A percentile compares a stretch with the other conserved stretches of the same genome.
Conservation (phyloP, 2,797 vertebrate genomes). For the Sparidentex hasta region DNA sequence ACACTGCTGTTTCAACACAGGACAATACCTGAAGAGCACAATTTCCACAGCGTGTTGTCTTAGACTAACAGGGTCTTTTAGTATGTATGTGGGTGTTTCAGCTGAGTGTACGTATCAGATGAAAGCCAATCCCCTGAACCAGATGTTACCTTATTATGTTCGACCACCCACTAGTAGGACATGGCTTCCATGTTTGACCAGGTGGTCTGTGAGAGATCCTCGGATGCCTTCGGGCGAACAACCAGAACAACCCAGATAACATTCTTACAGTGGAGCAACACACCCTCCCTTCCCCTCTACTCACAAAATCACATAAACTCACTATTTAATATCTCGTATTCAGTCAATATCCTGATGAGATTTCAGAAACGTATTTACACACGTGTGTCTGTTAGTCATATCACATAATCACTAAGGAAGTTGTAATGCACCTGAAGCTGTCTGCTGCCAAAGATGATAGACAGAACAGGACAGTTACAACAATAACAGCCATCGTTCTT, state of each 20-base stretch:
- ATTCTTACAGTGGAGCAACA: constrained; percentile 11
- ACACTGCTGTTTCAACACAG: constrained; percentile 6
- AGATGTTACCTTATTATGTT: constrained; percentile 63
- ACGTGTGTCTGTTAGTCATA: neutral
- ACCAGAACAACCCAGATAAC: constrained; percentile 17
- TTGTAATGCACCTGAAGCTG: neutral
- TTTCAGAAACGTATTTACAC: neutral
- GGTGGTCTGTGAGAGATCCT: constrained; percentile 10
- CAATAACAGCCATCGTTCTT: neutral
- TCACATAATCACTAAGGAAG: neutral
- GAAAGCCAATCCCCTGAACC: constrained; percentile 56
- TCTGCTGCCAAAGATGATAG: neutral
- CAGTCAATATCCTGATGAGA: neutral
- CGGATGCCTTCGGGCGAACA: constrained; percentile 17
- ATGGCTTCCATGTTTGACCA: constrained; percentile 14
- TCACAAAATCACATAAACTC: neutral
- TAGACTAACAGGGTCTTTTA: neutral
- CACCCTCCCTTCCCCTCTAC: neutral
- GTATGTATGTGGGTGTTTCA: constrained; percentile 14
- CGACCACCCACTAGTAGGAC: constrained; percentile 40
- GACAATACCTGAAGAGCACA: neutral
- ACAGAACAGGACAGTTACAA: neutral
- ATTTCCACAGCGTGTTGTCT: neutral
- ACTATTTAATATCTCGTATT: neutral
- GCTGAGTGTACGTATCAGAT: constrained; percentile 1